Base-by-base conservation (phyloP, 2,888 invertebrate genomes). In the Meiosimyza decipiens region DNA sequence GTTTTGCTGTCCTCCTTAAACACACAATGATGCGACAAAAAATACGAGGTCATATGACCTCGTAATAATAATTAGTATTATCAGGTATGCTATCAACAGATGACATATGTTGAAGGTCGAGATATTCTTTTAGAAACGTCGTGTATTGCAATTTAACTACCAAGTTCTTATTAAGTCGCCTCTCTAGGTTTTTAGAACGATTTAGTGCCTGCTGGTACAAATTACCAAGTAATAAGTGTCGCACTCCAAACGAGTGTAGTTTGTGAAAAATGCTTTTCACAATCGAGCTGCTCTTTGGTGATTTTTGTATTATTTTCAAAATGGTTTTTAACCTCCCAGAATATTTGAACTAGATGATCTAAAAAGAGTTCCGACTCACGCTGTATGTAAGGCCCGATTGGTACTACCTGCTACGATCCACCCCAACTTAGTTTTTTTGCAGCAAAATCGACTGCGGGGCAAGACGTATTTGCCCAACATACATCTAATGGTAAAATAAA, bases 401-500 rank as follows among this genome's bases (percentile, higher is more conserved):
- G 28, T 28, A 28, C 28, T 28, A 4, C 71, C 74, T 47, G 67
- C 60, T 1, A 71, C 71, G 57, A 74, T 65, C 71, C 74, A 76
- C 13, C 67, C 73, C 16, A 73, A 47, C 22, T 16, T 40, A 2
- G 75, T 74, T 33, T 74, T n/a, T 74, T 73, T 72, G 74, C 1
- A 73, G 49, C 12, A 68, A 16, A 15, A 71, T 68, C 12, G 73
- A 59, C 16, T 47, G 50, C 16, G 33, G 54, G 7, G 64, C 71
- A 2, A 73, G 13, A 18, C 71, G 71, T 22, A 73, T 70, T 64
- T 72, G 72, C 3, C 71, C 73, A 40, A 74, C 54, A 28, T 67
- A 67, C 15, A 73, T 50, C 11, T 74, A 66, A 50, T 74, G 66
- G 60, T 70, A 73, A 52, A 74, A 76, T 22, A 73, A 54, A 28